A percentile compares a stretch with the other conserved stretches of the same genome.
Evolutionary conservation across 2,113 vertebrate genomes (phyloP).

Genomic region (Nycticryphes semicollaris): DNA sequence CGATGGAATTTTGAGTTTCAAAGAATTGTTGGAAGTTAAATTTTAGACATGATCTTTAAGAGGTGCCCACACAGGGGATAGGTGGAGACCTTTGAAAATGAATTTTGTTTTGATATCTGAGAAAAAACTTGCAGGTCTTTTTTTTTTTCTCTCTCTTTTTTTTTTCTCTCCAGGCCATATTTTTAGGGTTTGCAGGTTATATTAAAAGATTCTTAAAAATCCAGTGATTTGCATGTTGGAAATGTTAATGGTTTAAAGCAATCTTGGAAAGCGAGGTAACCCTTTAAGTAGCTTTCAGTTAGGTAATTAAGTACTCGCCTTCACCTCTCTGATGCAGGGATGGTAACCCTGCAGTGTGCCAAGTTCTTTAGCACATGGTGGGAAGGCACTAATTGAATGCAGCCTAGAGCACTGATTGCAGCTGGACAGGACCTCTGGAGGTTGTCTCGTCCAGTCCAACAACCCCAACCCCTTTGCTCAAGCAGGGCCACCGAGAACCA

Average conservation of each 20-base stretch:
- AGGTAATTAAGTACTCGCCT: not conserved
- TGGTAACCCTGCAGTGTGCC: not conserved
- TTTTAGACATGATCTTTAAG: not conserved
- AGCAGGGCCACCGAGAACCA: not conserved
- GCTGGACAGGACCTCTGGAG: not conserved
- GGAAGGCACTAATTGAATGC: not conserved
- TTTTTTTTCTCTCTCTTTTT: too few relatives aligned
- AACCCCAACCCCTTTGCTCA: not conserved
- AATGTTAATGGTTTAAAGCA: not conserved
- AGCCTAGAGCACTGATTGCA: too few relatives aligned
- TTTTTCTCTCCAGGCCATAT: not conserved
- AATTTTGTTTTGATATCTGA: not conserved
- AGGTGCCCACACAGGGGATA: not conserved
- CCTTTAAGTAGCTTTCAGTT: not conserved
- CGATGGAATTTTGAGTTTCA: not conserved
- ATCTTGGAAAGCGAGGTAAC: not conserved
- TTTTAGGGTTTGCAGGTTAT: not conserved
- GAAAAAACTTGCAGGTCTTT: not conserved
- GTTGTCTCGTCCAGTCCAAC: not conserved
- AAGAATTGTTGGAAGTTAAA: not conserved
- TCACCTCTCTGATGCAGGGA: not conserved
- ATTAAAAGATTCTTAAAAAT: not conserved
- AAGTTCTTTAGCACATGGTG: fast-evolving
- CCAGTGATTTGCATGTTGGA: not conserved
- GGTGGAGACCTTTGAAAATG: not conserved